phyloP scores from a whole-genome alignment of 2,113 vertebrate genomes.

The Lasiurus borealis region DNA sequence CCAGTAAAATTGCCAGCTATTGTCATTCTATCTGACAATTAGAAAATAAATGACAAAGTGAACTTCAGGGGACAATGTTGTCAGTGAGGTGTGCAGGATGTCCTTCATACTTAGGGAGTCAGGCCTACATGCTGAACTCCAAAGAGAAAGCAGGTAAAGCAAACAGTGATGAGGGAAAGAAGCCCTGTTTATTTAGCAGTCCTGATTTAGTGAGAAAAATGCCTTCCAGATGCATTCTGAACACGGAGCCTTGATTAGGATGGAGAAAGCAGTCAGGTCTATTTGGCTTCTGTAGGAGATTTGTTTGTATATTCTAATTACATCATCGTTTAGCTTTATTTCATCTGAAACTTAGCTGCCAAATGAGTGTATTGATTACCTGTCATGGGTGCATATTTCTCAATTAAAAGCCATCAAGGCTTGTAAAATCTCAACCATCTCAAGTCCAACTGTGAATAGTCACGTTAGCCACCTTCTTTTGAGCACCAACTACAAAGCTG shows the following conservation, averaged over 20 bases:
- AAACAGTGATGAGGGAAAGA: background rate
- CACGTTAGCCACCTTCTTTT: background rate
- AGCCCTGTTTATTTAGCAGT: background rate
- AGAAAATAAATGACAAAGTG: constrained; percentile 63
- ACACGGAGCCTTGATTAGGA: background rate
- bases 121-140: rapidly evolving
- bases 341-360: constrained; percentile 77
- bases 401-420: constrained; percentile 75
- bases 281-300: constrained; percentile 67
- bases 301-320: constrained; percentile 79
- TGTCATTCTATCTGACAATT: constrained; percentile 54
- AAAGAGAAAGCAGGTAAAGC: background rate
- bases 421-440: constrained; percentile 68
- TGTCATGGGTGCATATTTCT: constrained; percentile 76
- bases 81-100: constrained; percentile 38
- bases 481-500: background rate
- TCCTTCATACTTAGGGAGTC: constrained; percentile 65
- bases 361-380: constrained; percentile 77
- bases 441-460: background rate
- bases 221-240: constrained; percentile 32
- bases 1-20: constrained; percentile 27
- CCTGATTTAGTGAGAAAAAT: background rate
- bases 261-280: constrained; percentile 32
- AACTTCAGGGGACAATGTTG: constrained; percentile 69
- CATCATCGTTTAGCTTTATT: constrained; percentile 73